Evolutionary conservation across 2,113 vertebrate species (phyloP).

Genomic region (Strix uralensis): DNA sequence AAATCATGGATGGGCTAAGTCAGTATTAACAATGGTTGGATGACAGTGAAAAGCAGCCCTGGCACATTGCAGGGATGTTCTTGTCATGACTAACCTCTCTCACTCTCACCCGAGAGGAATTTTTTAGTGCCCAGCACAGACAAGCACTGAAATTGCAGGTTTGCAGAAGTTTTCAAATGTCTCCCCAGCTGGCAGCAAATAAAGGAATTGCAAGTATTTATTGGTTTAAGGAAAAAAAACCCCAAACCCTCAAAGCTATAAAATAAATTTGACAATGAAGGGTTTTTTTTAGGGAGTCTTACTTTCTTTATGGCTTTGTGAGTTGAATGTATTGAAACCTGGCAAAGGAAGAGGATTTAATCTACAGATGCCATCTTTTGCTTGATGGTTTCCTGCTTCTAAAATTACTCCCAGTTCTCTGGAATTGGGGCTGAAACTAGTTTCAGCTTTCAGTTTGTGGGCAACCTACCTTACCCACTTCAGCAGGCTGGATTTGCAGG

Average conservation of each 20-base stretch:
- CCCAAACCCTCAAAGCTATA: neutral
- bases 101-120: slow-evolving; percentile 33
- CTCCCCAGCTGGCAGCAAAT: slow-evolving; percentile 14
- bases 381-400: slow-evolving; percentile 43
- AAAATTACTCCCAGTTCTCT: slow-evolving; percentile 26
- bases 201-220: slow-evolving; percentile 41
- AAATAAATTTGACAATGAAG: slow-evolving; percentile 13
- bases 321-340: neutral
- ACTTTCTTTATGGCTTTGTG: neutral
- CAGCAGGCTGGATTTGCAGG: neutral
- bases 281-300: neutral
- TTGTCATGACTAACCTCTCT: slow-evolving; percentile 30
- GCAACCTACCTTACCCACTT: neutral
- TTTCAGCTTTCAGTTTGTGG: slow-evolving; percentile 7
- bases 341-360: slow-evolving; percentile 27
- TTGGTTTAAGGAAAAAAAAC: neutral
- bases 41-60: slow-evolving; percentile 30
- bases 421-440: neutral
- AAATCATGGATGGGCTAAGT: slow-evolving; percentile 13
- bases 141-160: slow-evolving; percentile 26
- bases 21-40: neutral
- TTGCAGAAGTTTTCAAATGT: slow-evolving; percentile 22
- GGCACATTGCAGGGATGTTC: slow-evolving; percentile 54
- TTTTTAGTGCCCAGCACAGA: slow-evolving; percentile 45
- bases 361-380: slow-evolving; percentile 14